A percentile compares a stretch with the other conserved stretches of the same genome.
Evolutionary conservation across 1,140 invertebrate genomes (phyloP).

Genomic region (Drosophila murphyi): DNA sequence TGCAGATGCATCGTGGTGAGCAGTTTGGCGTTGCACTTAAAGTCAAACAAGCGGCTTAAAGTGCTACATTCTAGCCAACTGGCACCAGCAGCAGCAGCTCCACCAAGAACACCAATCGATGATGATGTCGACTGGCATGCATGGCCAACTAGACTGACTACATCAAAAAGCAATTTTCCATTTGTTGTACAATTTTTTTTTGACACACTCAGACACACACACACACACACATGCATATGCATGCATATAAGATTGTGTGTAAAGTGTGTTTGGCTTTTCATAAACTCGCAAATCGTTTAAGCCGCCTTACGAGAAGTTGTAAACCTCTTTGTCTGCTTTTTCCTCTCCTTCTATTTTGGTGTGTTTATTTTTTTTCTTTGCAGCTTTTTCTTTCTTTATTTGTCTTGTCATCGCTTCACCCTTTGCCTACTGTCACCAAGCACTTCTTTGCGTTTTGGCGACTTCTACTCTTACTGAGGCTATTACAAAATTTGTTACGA

Average conservation of each 20-base stretch:
- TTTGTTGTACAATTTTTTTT: slow-evolving; percentile 72
- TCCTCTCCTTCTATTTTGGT: slow-evolving; percentile 26
- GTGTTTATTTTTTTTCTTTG: slow-evolving; percentile 25
- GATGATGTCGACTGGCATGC: slow-evolving; percentile 49
- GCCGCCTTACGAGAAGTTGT: slow-evolving; percentile 80
- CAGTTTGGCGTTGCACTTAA: slow-evolving; percentile 48
- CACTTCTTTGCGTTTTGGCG: slow-evolving; percentile 15
- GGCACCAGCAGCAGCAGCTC: slow-evolving; percentile 18
- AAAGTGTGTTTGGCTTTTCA: slow-evolving; percentile 80
- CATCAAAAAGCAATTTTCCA: slow-evolving; percentile 83
- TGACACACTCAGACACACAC: slow-evolving; percentile 16
- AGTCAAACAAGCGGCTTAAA: slow-evolving; percentile 33
- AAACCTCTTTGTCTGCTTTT: slow-evolving; percentile 75
- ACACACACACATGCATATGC: slow-evolving; percentile 9
- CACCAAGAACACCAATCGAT: slow-evolving; percentile 47
- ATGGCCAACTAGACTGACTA: slow-evolving; percentile 67
- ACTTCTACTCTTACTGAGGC: not conserved
- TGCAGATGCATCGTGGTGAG: slow-evolving; percentile 31
- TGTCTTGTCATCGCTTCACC: slow-evolving; percentile 22
- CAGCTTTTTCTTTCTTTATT: slow-evolving; percentile 4
- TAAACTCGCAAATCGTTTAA: slow-evolving; percentile 82
- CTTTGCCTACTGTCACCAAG: slow-evolving; percentile 12
- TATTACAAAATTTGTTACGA: not conserved
- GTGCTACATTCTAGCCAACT: slow-evolving; percentile 18
- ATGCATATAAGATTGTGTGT: slow-evolving; percentile 46